phyloP scores from a whole-genome alignment of 2,797 vertebrate genomes.

The Amazonetta brasiliensis region DNA sequence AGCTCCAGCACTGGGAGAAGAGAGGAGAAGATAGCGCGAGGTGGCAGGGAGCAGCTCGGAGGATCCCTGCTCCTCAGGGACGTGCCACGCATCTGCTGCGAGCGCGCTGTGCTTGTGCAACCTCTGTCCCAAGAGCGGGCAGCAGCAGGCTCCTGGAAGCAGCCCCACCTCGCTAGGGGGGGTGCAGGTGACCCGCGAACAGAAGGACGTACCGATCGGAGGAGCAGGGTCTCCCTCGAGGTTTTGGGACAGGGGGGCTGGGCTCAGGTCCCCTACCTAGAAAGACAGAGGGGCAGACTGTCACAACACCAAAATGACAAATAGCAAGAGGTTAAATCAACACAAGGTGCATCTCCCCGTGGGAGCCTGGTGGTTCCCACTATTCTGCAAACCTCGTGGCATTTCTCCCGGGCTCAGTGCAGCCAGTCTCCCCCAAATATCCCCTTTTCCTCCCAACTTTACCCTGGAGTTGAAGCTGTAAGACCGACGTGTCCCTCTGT shows the following conservation, averaged over 20 bases:
- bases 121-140: not conserved
- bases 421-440: not conserved
- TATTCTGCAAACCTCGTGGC: not conserved
- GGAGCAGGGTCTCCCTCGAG: constrained; percentile 87
- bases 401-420: not conserved
- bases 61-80: not conserved
- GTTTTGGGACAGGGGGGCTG: constrained; percentile 87
- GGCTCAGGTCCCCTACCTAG: constrained; percentile 79
- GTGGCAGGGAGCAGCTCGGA: not conserved
- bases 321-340: constrained; percentile 33
- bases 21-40: not conserved
- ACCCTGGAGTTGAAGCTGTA: not conserved
- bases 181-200: not conserved
- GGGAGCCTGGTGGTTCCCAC: not conserved
- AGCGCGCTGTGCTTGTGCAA: not conserved
- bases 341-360: not conserved
- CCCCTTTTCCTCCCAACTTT: not conserved
- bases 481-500: not conserved
- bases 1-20: constrained; percentile 26
- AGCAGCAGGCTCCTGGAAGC: not conserved
- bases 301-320: constrained; percentile 33
- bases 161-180: not conserved
- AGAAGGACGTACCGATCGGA: constrained; percentile 85
- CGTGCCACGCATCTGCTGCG: rapidly evolving
- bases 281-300: constrained; percentile 58